phyloP scores from a whole-genome alignment of 1,140 invertebrate genomes.

The Grapholita molesta region DNA sequence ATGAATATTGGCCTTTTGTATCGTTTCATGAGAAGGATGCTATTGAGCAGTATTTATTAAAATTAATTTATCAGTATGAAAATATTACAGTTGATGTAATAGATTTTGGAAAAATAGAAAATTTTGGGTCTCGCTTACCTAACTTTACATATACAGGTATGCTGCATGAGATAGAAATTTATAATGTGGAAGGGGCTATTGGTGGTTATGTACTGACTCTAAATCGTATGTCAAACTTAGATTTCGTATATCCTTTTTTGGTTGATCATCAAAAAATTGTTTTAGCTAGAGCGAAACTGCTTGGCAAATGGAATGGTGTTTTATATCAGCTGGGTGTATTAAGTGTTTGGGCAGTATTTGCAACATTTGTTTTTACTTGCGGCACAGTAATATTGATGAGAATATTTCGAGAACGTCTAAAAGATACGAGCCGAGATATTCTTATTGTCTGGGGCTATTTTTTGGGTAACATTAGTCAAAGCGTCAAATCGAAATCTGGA shows the following conservation, averaged over 20 bases:
- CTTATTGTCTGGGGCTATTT: slow-evolving; percentile 33
- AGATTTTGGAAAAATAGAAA: slow-evolving; percentile 13
- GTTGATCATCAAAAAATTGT: slow-evolving; percentile 22
- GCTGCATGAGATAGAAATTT: slow-evolving; percentile 8
- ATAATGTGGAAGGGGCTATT: slow-evolving; percentile 22
- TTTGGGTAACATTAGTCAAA: slow-evolving; percentile 20
- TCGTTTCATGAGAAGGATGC: neutral
- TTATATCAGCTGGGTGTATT: slow-evolving; percentile 4
- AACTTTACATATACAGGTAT: slow-evolving; percentile 18
- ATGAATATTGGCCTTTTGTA: slow-evolving; percentile 22
- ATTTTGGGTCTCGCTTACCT: neutral
- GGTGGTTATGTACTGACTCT: slow-evolving; percentile 23
- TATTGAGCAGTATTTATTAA: slow-evolving; percentile 14
- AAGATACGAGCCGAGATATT: slow-evolving; percentile 19
- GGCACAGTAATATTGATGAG: neutral
- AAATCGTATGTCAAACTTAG: neutral
- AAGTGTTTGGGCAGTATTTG: neutral
- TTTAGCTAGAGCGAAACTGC: slow-evolving; percentile 7
- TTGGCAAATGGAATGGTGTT: slow-evolving; percentile 24
- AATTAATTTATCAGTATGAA: slow-evolving; percentile 19
- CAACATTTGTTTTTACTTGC: slow-evolving; percentile 1
- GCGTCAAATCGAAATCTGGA: neutral
- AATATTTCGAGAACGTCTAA: slow-evolving; percentile 15
- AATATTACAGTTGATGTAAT: slow-evolving; percentile 9
- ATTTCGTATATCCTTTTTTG: slow-evolving; percentile 23